Base-by-base conservation (phyloP, 2,888 invertebrate genomes). In the Bombyx huttoni region DNA sequence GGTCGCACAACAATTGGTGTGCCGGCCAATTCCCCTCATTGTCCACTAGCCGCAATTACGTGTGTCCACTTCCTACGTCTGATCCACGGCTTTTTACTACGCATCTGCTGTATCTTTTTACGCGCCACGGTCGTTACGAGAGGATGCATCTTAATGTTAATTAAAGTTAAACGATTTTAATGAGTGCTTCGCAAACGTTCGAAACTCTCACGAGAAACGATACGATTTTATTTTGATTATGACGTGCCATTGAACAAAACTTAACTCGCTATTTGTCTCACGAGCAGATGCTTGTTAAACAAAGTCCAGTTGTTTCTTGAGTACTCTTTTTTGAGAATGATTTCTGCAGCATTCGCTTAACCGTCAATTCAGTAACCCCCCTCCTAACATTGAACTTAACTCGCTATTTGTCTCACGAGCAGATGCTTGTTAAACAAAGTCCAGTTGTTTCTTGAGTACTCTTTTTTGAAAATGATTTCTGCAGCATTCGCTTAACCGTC, bases 1-100 rank as follows among this genome's bases (percentile, higher is more conserved):
- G 80, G 79, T 84, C 85, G 84, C 86, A 86, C 83, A 84, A 88
- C 84, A 85, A 86, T 88, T 78, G 80, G 64, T 73, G 75, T 72
- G 78, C 78, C 81, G 79, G 78, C 81, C 84, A 82, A 84, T 86
- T 86, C 86, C 84, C 86, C 81, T 81, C 81, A 81, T 87, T 87
- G 85, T 75, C 80, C 83, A 81, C 74, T 83, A 73, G 77, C 74
- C 76, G 69, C 82, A 86, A 86, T 86, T 82, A 87, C 81, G 74
- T 79, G 79, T 79, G 80, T 77, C 76, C 67, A 81, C 83, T 82
- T 86, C 87, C 86, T 82, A 81, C 79, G 68, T 63, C 65, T 65
- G 78, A 78, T 78, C 80, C 81, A 70, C 70, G 56, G 52, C 54
- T 59, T 65, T 65, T 64, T 65, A 68, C 66, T 68, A 59, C 68